phyloP scores from a whole-genome alignment of 2,888 invertebrate genomes.

The Cataglyphis altisquamis region DNA sequence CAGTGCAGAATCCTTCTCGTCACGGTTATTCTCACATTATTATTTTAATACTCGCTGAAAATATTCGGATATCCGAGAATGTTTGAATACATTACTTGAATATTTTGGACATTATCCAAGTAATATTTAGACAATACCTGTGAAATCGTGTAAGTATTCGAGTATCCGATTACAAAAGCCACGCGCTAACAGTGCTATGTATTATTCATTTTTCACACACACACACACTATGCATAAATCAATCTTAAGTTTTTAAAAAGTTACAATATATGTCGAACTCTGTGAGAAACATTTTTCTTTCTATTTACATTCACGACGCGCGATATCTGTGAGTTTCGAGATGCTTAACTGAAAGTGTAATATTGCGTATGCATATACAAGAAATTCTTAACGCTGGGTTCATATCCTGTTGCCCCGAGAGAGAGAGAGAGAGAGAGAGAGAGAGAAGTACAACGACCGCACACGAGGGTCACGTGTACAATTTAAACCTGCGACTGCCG shows the following conservation, averaged over 20 bases:
- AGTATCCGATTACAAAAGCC: neutral
- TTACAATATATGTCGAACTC: neutral
- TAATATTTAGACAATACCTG: neutral
- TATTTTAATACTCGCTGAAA: neutral
- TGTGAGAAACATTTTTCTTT: neutral
- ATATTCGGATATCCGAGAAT: neutral
- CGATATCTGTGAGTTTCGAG: neutral
- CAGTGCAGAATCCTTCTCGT: neutral
- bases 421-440: neutral
- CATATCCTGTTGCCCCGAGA: constrained; percentile 22
- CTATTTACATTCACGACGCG: neutral
- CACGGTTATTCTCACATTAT: neutral
- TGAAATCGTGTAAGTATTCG: neutral
- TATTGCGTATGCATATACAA: constrained; percentile 9
- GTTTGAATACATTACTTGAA: neutral
- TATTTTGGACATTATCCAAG: neutral
- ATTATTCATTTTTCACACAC: neutral
- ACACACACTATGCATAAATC: neutral
- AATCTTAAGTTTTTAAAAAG: constrained; percentile 15
- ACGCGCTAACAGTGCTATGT: neutral
- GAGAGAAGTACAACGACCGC: constrained; percentile 37
- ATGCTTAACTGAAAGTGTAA: neutral
- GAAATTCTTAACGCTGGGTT: constrained; percentile 22
- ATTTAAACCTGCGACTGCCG: constrained; percentile 43
- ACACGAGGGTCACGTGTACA: constrained; percentile 9